Evolutionary conservation across 1,140 invertebrate genomes (phyloP).

Genomic region (Teleogryllus occipitalis): DNA sequence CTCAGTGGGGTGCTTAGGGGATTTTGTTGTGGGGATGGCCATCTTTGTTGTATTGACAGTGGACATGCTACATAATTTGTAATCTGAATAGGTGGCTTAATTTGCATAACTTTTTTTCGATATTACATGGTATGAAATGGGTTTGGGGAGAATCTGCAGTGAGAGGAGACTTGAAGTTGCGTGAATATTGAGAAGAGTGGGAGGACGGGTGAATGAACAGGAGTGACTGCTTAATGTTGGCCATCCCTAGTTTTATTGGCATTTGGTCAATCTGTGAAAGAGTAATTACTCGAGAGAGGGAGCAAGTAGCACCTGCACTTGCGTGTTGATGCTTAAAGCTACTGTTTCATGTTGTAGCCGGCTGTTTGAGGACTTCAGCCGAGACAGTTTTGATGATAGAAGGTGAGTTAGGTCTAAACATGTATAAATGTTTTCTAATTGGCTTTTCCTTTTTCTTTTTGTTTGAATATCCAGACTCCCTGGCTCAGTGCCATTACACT

Average conservation of each 20-base stretch:
- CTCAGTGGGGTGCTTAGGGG: no score
- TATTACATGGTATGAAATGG: background rate
- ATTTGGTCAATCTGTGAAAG: background rate
- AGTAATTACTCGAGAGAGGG: background rate
- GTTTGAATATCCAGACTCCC: background rate
- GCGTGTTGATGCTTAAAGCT: background rate
- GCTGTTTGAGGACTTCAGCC: slow-evolving; percentile 76
- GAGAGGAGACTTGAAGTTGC: background rate
- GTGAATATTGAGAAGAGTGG: background rate
- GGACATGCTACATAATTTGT: background rate
- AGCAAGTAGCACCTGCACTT: background rate
- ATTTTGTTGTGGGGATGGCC: background rate
- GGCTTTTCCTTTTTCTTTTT: background rate
- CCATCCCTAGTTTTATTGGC: background rate
- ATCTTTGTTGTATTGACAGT: background rate
- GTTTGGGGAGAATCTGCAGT: background rate
- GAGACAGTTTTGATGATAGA: slow-evolving; percentile 75
- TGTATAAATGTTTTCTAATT: slow-evolving; percentile 6
- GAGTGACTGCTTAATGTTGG: background rate
- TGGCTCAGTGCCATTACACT: background rate
- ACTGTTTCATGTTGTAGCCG: slow-evolving; percentile 36
- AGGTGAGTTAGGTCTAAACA: slow-evolving; percentile 47
- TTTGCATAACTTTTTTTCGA: background rate
- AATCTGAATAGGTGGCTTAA: background rate
- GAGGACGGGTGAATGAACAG: no score